Evolutionary conservation across 2,888 invertebrate genomes (phyloP).

Genomic region (Taphrorychus bicolor): DNA sequence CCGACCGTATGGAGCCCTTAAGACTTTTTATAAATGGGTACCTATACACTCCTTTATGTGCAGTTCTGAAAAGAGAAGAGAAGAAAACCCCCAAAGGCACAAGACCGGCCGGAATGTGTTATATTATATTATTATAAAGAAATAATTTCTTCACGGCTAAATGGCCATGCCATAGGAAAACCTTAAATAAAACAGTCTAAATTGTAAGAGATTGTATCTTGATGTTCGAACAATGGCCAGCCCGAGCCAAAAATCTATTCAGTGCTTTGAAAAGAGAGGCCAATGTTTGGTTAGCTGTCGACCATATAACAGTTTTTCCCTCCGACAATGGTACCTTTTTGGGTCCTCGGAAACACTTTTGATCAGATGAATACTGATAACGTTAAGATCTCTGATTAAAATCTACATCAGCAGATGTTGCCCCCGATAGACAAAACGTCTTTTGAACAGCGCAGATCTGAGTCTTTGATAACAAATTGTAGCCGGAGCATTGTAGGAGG

Average conservation of each 20-base stretch:
- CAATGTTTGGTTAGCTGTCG: slow-evolving; percentile 75
- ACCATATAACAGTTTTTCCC: slow-evolving; percentile 51
- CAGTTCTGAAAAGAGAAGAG: slow-evolving; percentile 35
- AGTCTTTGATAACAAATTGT: slow-evolving; percentile 24
- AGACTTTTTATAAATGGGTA: slow-evolving; percentile 31
- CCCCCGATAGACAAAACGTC: slow-evolving; percentile 38
- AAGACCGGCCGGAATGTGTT: slow-evolving; percentile 54
- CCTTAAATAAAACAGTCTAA: slow-evolving; percentile 54
- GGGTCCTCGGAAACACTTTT: slow-evolving; percentile 35
- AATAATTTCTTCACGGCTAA: slow-evolving; percentile 61
- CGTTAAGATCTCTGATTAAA: slow-evolving; percentile 45
- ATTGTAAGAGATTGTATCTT: slow-evolving; percentile 58
- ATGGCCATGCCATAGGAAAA: slow-evolving; percentile 56
- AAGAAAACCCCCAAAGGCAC: slow-evolving; percentile 45
- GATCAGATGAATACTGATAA: slow-evolving; percentile 56
- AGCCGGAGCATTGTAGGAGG: not conserved
- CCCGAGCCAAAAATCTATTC: slow-evolving; percentile 57
- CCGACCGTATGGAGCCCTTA: slow-evolving; percentile 41
- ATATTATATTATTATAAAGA: slow-evolving; percentile 61
- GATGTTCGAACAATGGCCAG: slow-evolving; percentile 52
- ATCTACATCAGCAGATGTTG: slow-evolving; percentile 42
- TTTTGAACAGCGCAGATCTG: slow-evolving; percentile 23
- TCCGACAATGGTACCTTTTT: slow-evolving; percentile 51
- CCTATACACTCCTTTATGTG: slow-evolving; percentile 40
- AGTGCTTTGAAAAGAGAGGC: slow-evolving; percentile 64